A percentile compares a stretch with the other conserved stretches of the same genome.
Conservation (phyloP, 2,888 invertebrate genomes). For the Anthophora plumipes region DNA sequence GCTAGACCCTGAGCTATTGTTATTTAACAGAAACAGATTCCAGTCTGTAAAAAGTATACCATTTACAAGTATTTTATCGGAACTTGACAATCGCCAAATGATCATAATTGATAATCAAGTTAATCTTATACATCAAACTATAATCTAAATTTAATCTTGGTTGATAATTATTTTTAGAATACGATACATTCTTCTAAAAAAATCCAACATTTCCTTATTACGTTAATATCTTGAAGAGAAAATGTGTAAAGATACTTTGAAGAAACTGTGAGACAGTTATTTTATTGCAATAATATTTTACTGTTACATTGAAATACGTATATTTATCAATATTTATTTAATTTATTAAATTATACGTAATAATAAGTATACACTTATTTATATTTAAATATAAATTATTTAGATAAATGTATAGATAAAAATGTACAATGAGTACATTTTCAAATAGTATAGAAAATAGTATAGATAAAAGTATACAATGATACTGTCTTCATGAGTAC, state of each 20-base stretch:
- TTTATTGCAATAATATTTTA: background rate
- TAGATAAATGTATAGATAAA: no score
- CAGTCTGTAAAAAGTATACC: conserved; percentile 41
- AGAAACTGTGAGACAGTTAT: background rate
- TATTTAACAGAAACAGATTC: conserved; percentile 48
- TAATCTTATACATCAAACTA: conserved; percentile 37
- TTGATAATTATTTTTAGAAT: background rate
- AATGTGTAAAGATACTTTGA: background rate
- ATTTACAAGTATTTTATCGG: conserved; percentile 46
- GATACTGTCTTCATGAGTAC: no score
- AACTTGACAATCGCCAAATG: conserved; percentile 39
- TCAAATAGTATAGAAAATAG: no score
- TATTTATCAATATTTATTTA: no score
- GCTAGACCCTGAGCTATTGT: conserved; percentile 27
- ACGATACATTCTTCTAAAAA: background rate
- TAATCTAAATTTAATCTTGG: conserved; percentile 44
- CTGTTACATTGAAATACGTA: no score
- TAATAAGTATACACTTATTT: no score
- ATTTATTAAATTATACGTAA: no score
- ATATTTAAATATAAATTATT: no score
- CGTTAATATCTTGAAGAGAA: background rate
- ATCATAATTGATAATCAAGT: conserved; percentile 46
- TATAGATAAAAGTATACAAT: no score
- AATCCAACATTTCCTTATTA: background rate
- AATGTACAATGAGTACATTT: no score